Base-by-base conservation (phyloP, 2,113 vertebrate species). In the Myiozetetes cayanensis region DNA sequence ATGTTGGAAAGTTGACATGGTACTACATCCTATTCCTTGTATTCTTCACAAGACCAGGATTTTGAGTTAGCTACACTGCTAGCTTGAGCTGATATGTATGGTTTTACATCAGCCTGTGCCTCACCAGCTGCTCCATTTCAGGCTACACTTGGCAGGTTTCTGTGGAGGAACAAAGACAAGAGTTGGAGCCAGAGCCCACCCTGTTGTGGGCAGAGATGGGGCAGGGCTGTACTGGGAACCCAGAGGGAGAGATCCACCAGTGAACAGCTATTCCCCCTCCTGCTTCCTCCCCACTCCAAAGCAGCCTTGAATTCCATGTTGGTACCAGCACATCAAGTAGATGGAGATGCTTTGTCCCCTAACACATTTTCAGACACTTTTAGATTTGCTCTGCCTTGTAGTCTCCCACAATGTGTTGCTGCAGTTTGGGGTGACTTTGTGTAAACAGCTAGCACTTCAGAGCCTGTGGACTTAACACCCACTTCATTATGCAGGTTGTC, bases 251-350 rank as follows among this genome's bases (percentile, higher is more conserved):
- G 10, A 22, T 27, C 52, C 19, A 31, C 17, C 43, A 47, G 35
- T 2, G 28, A 19, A 43, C 0, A 1, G 1, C 11, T 58, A 6
- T 6, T 71, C 6, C 7, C 2, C 13, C 7, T 44, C 5, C 8
- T 6, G 3, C 3, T 58, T 35, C 12, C 17, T 70, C 14, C 14
- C 16, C 25, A 27, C 16, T 12, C 14, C 15, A 14, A 55, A 41
- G 21, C 12, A 28, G 21, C 14, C 46, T 67, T 71, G 30, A 41
- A 53, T 47, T 75, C 14, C 20, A 2, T 28, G 9, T 12, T 41
- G 4, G 35, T 35, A 35, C 3, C 33, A 68, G 22, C 24, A 49
- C 35, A 41, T 22, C 8, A 33, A 27, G 41, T 24, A 85, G 35
- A 31, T 25, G 22, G 27, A 75, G 11, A 4, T 81, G 19, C 24